These are phyloP conservation scores for Pseudonaja textilis DNA, from an alignment of 2,113 vertebrate genomes.

Conservation along the genomic window DNA sequence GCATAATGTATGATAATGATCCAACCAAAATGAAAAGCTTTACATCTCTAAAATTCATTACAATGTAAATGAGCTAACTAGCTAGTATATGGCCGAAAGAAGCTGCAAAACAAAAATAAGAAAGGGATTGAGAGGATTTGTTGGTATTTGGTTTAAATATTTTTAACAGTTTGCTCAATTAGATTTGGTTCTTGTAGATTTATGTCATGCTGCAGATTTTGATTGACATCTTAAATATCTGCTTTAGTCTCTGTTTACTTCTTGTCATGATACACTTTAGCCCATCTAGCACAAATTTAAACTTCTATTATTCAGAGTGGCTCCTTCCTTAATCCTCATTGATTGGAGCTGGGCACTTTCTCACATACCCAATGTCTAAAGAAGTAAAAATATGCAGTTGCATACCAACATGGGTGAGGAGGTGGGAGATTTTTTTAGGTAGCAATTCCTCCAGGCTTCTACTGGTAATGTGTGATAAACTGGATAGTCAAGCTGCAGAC, in stretches of 20 bases:
- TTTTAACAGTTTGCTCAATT: constrained; percentile 57
- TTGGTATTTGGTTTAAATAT: constrained; percentile 58
- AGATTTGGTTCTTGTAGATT: constrained; percentile 43
- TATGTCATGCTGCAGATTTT: constrained; percentile 38
- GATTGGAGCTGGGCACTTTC: background rate
- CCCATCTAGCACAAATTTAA: background rate
- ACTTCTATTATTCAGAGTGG: background rate
- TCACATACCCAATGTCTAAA: background rate
- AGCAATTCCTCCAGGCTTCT: background rate
- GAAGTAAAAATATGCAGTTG: background rate
- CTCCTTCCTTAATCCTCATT: background rate
- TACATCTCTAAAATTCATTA: constrained; percentile 55
- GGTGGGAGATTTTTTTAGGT: too few species aligned
- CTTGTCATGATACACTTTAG: background rate
- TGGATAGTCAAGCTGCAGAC: background rate
- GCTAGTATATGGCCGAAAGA: constrained; percentile 40
- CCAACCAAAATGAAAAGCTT: constrained; percentile 61
- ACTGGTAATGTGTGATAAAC: background rate
- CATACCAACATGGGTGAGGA: background rate
- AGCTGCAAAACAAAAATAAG: constrained; percentile 39
- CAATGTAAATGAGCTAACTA: constrained; percentile 64
- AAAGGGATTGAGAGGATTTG: constrained; percentile 39
- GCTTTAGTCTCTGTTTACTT: background rate
- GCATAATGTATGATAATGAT: constrained; percentile 51
- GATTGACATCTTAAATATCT: background rate